Evolutionary conservation across 2,113 vertebrate species (phyloP).

Genomic region (Pleuronectes platessa): DNA sequence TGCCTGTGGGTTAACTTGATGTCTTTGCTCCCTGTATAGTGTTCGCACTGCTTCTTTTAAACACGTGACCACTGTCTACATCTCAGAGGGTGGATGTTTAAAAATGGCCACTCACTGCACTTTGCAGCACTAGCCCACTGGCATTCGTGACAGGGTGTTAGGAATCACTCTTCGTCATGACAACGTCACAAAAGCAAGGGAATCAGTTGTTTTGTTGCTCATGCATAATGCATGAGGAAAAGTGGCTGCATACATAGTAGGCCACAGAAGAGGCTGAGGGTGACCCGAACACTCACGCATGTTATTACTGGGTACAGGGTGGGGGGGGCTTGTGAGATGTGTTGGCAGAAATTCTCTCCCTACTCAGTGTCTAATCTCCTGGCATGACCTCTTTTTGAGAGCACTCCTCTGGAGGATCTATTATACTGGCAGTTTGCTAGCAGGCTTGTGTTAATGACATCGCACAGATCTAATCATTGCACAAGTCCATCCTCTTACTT

Average conservation of each 20-base stretch:
- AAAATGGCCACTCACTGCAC: constrained; percentile 75
- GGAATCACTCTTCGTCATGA: constrained; percentile 20
- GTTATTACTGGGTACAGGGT: constrained; percentile 26
- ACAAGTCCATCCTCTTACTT: constrained; percentile 3
- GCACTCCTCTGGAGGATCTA: constrained; percentile 15
- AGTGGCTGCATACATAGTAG: constrained; percentile 45
- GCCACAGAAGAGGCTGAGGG: constrained; percentile 50
- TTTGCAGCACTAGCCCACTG: constrained; percentile 46
- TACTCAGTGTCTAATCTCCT: constrained; percentile 53
- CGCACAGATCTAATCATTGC: constrained; percentile 12
- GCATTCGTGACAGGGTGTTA: constrained; percentile 47
- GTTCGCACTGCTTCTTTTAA: constrained; percentile 49
- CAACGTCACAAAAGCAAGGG: constrained; percentile 31
- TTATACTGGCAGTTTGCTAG: background rate
- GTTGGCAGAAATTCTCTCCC: constrained; percentile 31
- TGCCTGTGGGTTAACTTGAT: constrained; percentile 64
- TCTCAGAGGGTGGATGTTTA: constrained; percentile 62
- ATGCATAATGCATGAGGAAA: constrained; percentile 72
- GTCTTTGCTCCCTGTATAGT: constrained; percentile 52
- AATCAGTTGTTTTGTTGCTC: constrained; percentile 50
- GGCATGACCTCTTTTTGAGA: constrained; percentile 61
- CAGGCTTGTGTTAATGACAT: constrained; percentile 14
- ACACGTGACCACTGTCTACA: constrained; percentile 73
- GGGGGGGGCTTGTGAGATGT: constrained; percentile 10
- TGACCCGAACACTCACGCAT: constrained; percentile 52